Percentiles rank a stretch among this genome's conserved stretches.
Evolutionary conservation across 2,888 invertebrate species (phyloP).

Genomic region (Spodoptera littoralis): DNA sequence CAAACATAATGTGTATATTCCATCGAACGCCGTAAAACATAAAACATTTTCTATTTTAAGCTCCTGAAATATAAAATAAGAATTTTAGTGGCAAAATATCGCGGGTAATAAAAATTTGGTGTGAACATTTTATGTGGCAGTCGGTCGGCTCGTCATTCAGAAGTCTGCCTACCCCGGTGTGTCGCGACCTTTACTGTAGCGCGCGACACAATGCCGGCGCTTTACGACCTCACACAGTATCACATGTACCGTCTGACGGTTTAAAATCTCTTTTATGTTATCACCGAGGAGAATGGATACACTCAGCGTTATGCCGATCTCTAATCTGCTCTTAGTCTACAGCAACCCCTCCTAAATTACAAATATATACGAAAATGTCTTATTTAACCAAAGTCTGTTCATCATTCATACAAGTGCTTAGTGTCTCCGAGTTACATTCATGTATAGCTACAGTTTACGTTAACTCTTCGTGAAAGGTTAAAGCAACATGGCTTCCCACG

Average conservation of each 20-base stretch:
- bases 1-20: too few species aligned
- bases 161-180: constrained; percentile 19
- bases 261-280: constrained; percentile 44
- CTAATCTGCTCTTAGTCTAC: neutral
- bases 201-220: constrained; percentile 23
- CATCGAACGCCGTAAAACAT: too few species aligned
- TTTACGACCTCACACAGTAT: constrained; percentile 41
- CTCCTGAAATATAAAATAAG: constrained; percentile 30
- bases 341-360: too few species aligned
- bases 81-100: constrained; percentile 49
- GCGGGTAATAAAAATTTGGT: constrained; percentile 36
- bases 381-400: too few species aligned
- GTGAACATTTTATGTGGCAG: constrained; percentile 39
- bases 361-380: too few species aligned
- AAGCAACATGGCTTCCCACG: constrained; percentile 11
- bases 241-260: constrained; percentile 6
- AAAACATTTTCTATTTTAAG: constrained; percentile 23
- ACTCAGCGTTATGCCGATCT: constrained; percentile 13
- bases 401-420: neutral
- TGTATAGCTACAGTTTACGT: too few species aligned
- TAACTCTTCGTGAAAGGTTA: constrained; percentile 3
- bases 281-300: constrained; percentile 24
- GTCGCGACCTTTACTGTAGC: constrained; percentile 33
- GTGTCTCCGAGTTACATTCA: too few species aligned
- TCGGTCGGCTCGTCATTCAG: constrained; percentile 19